These are phyloP conservation scores for Aphidoletes aphidimyza DNA, from an alignment of 2,888 invertebrate species.

Conservation along the genomic window DNA sequence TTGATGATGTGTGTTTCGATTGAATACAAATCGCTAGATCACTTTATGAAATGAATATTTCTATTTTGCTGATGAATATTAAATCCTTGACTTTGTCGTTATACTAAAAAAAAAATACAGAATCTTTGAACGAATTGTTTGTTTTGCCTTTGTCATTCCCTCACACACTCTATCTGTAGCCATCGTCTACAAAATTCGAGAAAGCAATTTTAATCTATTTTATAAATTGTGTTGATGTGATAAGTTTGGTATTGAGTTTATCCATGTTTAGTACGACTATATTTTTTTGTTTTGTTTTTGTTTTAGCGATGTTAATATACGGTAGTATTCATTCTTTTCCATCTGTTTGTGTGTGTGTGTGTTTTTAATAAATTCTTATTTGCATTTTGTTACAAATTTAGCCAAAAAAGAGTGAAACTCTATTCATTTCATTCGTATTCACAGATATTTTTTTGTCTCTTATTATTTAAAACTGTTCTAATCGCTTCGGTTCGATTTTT, in stretches of 20 bases:
- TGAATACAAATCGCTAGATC: too few species aligned
- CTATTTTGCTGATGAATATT: too few species aligned
- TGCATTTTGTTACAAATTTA: constrained; percentile 21
- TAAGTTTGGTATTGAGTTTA: background rate
- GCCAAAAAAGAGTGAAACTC: constrained; percentile 10
- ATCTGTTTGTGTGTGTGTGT: too few species aligned
- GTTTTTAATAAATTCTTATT: background rate
- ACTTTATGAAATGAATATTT: too few species aligned
- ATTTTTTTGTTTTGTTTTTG: constrained; percentile 1
- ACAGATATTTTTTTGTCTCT: constrained; percentile 17
- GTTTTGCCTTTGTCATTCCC: background rate
- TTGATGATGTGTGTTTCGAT: too few species aligned
- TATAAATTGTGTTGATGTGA: constrained; percentile 19
- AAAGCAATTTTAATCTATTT: constrained; percentile 33
- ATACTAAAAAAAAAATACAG: too few species aligned
- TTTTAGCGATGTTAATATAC: background rate
- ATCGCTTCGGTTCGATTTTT: background rate
- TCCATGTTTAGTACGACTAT: background rate
- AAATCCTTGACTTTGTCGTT: too few species aligned
- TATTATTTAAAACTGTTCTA: background rate
- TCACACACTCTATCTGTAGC: too few species aligned
- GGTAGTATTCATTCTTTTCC: background rate
- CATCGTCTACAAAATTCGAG: constrained; percentile 25
- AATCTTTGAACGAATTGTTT: background rate
- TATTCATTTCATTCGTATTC: constrained; percentile 28